phyloP scores from a whole-genome alignment of 1,140 invertebrate genomes.

The Zaprionus africanus region DNA sequence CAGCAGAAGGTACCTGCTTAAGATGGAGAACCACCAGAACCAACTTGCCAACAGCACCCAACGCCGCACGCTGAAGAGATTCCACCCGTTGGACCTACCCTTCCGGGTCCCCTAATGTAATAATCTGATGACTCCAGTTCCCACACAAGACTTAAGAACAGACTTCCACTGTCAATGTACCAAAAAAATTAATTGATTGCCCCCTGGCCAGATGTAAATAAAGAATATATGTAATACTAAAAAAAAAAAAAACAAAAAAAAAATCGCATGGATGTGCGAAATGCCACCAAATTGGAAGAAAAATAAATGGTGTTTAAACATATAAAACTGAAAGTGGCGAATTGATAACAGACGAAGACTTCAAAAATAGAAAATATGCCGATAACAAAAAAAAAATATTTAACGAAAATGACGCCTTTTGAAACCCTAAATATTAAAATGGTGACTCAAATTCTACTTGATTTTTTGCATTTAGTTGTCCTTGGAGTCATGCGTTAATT shows the following conservation, averaged over 20 bases:
- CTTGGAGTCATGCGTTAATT: constrained; percentile 44
- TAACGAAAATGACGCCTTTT: constrained; percentile 29
- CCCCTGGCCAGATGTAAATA: too few species aligned
- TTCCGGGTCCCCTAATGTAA: not conserved
- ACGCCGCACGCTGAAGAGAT: not conserved
- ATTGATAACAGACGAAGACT: not conserved
- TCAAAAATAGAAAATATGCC: constrained; percentile 15
- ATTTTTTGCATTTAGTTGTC: constrained; percentile 48
- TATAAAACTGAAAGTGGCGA: not conserved
- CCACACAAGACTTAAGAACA: too few species aligned
- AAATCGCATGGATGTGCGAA: too few species aligned
- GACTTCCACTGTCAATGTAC: not conserved
- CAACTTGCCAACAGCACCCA: not conserved
- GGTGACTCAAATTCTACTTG: constrained; percentile 34
- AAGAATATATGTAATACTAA: too few species aligned
- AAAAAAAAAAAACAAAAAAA: too few species aligned
- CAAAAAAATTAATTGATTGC: too few species aligned
- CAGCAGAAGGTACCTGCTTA: not conserved
- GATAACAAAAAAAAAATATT: constrained; percentile 28
- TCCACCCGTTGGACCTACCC: not conserved
- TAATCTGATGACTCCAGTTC: too few species aligned
- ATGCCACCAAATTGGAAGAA: too few species aligned
- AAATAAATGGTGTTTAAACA: too few species aligned
- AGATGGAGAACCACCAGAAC: not conserved
- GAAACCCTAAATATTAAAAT: constrained; percentile 36